Conservation (phyloP, 1,140 invertebrate genomes). For the Nixonia krombeini region DNA sequence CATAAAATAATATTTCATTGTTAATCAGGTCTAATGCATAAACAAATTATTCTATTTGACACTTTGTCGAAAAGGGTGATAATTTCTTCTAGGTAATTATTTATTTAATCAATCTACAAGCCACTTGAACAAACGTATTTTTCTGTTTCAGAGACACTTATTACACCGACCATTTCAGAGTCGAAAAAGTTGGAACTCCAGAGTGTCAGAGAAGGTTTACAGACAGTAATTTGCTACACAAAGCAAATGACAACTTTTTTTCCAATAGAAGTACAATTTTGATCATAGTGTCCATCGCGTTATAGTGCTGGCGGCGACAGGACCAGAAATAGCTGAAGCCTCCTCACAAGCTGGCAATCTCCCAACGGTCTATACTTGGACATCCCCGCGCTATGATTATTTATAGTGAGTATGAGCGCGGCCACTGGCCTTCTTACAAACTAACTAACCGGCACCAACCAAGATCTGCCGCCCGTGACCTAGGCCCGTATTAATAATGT, state of each 20-base stretch:
- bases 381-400: conserved; percentile 75
- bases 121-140: too few relatives aligned
- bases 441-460: conserved; percentile 65
- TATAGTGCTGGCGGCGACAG: conserved; percentile 63
- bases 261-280: conserved; percentile 45
- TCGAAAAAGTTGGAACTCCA: too few relatives aligned
- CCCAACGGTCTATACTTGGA: conserved; percentile 82
- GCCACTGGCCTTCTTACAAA: conserved; percentile 74
- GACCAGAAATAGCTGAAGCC: conserved; percentile 71
- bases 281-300: conserved; percentile 57
- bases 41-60: too few relatives aligned
- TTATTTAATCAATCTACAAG: too few relatives aligned
- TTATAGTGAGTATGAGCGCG: conserved; percentile 73
- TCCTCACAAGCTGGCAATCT: conserved; percentile 72
- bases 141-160: too few relatives aligned
- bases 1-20: too few relatives aligned
- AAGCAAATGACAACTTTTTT: conserved; percentile 3
- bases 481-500: conserved; percentile 71
- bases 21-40: too few relatives aligned
- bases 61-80: too few relatives aligned
- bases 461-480: conserved; percentile 71
- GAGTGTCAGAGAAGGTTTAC: neutral
- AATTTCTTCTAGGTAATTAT: too few relatives aligned
- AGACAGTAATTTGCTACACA: too few relatives aligned
- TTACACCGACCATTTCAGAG: too few relatives aligned